Evolutionary conservation across 2,113 vertebrate species (phyloP).

Genomic region (Corythaeola cristata): DNA sequence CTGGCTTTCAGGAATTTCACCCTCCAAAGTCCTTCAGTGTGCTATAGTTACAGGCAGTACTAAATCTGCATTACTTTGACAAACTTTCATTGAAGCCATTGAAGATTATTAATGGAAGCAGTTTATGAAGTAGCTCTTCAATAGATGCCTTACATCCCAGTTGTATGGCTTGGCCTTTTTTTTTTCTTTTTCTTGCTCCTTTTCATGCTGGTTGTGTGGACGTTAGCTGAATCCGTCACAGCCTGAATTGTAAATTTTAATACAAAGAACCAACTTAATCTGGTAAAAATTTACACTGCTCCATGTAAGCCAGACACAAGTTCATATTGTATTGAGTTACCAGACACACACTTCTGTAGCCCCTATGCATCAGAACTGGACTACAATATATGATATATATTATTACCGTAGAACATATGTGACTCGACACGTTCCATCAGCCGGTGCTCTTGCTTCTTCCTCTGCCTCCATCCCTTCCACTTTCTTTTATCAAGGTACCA

Average conservation of each 20-base stretch:
- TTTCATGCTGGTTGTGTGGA: not conserved
- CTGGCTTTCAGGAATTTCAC: conserved; percentile 19
- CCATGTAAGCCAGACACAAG: not conserved
- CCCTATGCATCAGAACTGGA: not conserved
- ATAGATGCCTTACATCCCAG: not conserved
- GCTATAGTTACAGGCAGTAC: not conserved
- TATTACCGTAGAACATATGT: not conserved
- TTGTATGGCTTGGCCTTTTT: not conserved
- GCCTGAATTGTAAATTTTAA: not conserved
- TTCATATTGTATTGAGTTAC: not conserved
- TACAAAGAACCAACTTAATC: not conserved
- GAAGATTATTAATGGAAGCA: not conserved
- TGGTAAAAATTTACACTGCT: not conserved
- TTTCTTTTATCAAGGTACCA: not conserved
- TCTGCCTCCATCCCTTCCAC: not conserved
- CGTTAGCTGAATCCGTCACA: not conserved
- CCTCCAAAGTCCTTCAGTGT: conserved; percentile 13
- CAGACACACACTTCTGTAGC: not conserved
- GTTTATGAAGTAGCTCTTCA: not conserved
- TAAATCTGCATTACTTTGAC: conserved; percentile 32
- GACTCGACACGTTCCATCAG: not conserved
- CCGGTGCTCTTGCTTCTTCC: not conserved
- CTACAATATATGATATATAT: not conserved
- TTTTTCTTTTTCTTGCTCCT: not conserved
- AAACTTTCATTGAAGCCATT: not conserved